phyloP scores from a whole-genome alignment of 2,797 vertebrate genomes.

The Xenopus petersii region DNA sequence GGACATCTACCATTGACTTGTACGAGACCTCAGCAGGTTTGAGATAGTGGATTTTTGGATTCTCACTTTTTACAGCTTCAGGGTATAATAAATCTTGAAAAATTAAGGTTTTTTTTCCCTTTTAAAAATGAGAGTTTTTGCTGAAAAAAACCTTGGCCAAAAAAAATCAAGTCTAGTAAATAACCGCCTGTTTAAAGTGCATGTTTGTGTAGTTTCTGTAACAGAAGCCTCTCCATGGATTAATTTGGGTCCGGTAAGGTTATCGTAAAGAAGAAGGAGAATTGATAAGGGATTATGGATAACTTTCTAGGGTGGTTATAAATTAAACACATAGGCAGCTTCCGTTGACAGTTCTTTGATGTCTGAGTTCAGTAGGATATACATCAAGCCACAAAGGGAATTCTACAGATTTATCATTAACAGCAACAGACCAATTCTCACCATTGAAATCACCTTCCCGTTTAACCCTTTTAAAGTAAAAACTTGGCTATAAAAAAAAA shows the following conservation, averaged over 20 bases:
- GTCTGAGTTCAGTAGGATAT: conserved; percentile 44
- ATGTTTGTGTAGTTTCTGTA: conserved; percentile 4
- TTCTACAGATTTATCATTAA: conserved; percentile 47
- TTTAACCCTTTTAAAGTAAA: conserved; percentile 21
- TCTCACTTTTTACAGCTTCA: too few relatives aligned
- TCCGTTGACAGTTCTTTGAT: conserved; percentile 45
- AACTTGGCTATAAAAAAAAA: too few relatives aligned
- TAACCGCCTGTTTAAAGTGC: conserved; percentile 9
- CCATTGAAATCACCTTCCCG: conserved; percentile 46
- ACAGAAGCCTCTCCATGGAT: conserved; percentile 31
- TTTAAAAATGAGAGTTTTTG: too few relatives aligned
- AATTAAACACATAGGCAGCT: conserved; percentile 42
- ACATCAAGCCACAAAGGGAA: conserved; percentile 46
- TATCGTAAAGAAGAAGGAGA: conserved; percentile 28
- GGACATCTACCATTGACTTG: too few relatives aligned
- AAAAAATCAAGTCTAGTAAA: too few relatives aligned
- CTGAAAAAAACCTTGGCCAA: too few relatives aligned
- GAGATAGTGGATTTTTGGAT: too few relatives aligned
- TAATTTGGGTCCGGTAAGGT: conserved; percentile 13
- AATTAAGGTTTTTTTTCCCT: too few relatives aligned
- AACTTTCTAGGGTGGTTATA: conserved; percentile 37
- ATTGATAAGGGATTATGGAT: conserved; percentile 44
- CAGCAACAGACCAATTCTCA: conserved; percentile 29
- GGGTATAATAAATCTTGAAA: too few relatives aligned
- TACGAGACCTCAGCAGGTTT: too few relatives aligned